A percentile compares a stretch with the other conserved stretches of the same genome.
Evolutionary conservation across 2,797 vertebrate species (phyloP).

Genomic region (Sebastes wilsoni): DNA sequence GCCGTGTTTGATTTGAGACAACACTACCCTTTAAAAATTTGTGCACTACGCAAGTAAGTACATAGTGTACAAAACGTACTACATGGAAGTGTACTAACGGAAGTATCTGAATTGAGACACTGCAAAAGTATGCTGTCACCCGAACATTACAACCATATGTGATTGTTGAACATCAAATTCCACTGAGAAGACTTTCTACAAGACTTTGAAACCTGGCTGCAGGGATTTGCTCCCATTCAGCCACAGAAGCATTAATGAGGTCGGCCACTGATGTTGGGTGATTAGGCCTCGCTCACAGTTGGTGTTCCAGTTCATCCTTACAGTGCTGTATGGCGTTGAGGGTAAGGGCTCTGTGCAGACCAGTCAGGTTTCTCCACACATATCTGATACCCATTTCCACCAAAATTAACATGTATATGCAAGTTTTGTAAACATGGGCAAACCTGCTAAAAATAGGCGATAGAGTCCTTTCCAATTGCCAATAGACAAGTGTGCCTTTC

Average conservation of each 20-base stretch:
- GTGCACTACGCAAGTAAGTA: too few relatives aligned
- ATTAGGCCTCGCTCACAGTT: not conserved
- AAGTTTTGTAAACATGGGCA: not conserved
- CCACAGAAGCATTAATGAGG: constrained; percentile 3
- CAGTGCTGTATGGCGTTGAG: not conserved
- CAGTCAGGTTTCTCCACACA: not conserved
- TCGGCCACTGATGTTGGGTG: not conserved
- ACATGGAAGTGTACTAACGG: too few relatives aligned
- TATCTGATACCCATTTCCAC: not conserved
- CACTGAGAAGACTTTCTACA: not conserved
- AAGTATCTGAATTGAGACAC: too few relatives aligned
- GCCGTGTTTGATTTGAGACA: too few relatives aligned
- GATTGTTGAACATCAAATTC: not conserved
- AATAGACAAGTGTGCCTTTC: not conserved
- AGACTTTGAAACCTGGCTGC: not conserved
- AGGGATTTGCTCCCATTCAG: not conserved
- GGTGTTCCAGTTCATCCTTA: not conserved
- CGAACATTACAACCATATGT: not conserved
- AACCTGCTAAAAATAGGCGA: not conserved
- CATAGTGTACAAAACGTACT: too few relatives aligned
- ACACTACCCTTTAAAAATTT: too few relatives aligned
- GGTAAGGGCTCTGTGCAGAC: too few relatives aligned
- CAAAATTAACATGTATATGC: not conserved
- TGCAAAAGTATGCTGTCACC: not conserved
- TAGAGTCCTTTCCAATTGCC: not conserved